phyloP scores from a whole-genome alignment of 1,140 invertebrate species.

The Arion vulgaris region DNA sequence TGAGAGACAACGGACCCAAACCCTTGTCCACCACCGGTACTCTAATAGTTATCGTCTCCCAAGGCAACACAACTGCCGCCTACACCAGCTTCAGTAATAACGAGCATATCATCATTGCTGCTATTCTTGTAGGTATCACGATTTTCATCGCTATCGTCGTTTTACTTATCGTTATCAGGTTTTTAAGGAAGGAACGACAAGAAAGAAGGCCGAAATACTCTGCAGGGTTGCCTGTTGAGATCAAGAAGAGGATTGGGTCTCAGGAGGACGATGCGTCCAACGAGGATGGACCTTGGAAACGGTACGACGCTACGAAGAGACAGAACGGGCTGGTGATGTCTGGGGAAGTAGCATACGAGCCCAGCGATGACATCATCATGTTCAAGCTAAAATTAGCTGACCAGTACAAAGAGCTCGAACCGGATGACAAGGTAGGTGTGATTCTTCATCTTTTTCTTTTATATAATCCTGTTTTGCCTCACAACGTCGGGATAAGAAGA shows the following conservation, averaged over 20 bases:
- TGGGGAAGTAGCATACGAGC: slow-evolving; percentile 25
- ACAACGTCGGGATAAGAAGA: too few species aligned
- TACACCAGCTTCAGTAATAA: slow-evolving; percentile 14
- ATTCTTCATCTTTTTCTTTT: too few species aligned
- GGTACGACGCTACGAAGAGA: slow-evolving; percentile 42
- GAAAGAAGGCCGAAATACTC: slow-evolving; percentile 28
- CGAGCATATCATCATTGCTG: slow-evolving; percentile 44
- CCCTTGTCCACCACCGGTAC: background rate
- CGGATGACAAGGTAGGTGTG: slow-evolving; percentile 38
- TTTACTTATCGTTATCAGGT: slow-evolving; percentile 36
- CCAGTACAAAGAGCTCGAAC: slow-evolving; percentile 44
- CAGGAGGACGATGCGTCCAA: background rate
- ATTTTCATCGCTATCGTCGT: slow-evolving; percentile 40
- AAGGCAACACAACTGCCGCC: slow-evolving; percentile 33
- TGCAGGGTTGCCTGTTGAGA: slow-evolving; percentile 20
- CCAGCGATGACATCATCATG: slow-evolving; percentile 43
- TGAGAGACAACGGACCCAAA: slow-evolving; percentile 23
- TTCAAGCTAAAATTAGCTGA: slow-evolving; percentile 47
- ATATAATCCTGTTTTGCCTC: too few species aligned
- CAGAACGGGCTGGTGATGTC: slow-evolving; percentile 18
- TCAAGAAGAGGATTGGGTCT: slow-evolving; percentile 26
- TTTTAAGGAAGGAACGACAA: slow-evolving; percentile 37
- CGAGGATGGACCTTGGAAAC: slow-evolving; percentile 35
- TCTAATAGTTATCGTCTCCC: slow-evolving; percentile 33
- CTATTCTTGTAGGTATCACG: slow-evolving; percentile 40